Conservation (phyloP, 2,797 vertebrate genomes). For the Darevskia mixta region DNA sequence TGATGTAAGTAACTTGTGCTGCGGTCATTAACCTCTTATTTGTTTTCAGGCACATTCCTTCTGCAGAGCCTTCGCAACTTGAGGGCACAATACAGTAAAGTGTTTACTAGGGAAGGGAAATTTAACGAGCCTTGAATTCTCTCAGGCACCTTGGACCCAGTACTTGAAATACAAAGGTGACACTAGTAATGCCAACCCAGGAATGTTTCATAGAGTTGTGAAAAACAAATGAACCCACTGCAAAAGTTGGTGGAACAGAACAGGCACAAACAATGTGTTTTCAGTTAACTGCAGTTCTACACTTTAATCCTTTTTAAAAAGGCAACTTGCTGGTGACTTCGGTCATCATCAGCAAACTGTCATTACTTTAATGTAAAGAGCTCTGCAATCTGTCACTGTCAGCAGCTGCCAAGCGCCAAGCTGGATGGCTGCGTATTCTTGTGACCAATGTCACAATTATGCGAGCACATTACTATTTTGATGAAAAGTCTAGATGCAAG, state of each 20-base stretch:
- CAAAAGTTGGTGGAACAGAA: not conserved
- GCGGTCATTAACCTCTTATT: not conserved
- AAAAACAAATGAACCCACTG: not conserved
- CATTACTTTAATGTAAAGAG: not conserved
- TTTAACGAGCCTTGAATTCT: fast-evolving
- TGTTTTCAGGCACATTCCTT: not conserved
- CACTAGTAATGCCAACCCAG: fast-evolving
- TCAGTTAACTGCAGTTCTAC: not conserved
- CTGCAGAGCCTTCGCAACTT: fast-evolving
- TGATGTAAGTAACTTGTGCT: not conserved
- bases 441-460: not conserved
- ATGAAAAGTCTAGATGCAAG: not conserved
- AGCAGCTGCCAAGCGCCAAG: not conserved
- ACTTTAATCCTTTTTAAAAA: not conserved
- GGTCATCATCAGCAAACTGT: not conserved
- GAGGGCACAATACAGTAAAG: not conserved
- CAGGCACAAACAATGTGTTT: not conserved
- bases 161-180: fast-evolving
- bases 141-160: fast-evolving
- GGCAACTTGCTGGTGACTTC: not conserved
- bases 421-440: not conserved
- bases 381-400: not conserved
- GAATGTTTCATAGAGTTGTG: fast-evolving
- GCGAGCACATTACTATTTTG: too few relatives aligned
- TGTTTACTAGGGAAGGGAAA: fast-evolving